Evolutionary conservation across 2,113 vertebrate genomes (phyloP).

Genomic region (Carassius carassius): DNA sequence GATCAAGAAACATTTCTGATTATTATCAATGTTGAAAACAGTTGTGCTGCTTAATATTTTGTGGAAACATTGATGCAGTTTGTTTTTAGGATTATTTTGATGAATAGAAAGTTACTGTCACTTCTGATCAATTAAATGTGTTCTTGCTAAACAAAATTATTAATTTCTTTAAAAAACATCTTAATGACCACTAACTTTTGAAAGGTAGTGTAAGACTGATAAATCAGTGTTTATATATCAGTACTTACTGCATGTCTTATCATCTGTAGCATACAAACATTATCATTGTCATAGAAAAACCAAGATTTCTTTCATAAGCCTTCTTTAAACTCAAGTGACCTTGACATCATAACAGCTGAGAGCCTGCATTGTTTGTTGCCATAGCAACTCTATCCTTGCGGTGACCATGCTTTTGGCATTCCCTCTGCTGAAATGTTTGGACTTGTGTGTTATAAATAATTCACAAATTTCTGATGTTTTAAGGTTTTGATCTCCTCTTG

Average conservation of each 20-base stretch:
- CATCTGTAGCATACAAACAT: background rate
- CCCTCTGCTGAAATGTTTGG: background rate
- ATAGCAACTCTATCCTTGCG: constrained; percentile 31
- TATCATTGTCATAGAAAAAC: background rate
- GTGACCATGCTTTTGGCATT: constrained; percentile 12
- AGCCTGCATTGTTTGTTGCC: constrained; percentile 18
- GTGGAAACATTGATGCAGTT: no score
- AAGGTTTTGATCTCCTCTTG: background rate
- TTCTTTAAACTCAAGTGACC: constrained; percentile 11
- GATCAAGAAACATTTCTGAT: no score
- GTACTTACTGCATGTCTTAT: background rate
- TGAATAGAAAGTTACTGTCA: no score
- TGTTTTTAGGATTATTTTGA: no score
- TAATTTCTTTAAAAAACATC: no score
- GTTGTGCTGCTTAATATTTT: no score
- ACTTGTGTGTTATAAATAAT: background rate
- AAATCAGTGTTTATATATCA: background rate
- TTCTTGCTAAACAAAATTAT: no score
- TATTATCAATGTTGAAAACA: no score
- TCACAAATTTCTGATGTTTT: background rate
- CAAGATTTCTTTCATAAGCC: background rate
- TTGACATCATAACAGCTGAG: background rate
- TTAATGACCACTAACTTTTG: no score
- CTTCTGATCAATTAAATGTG: no score
- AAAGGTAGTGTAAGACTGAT: no score